Evolutionary conservation across 2,113 vertebrate genomes (phyloP), one percentile per base, ranked within the genome.

Genomic region (Beaufortia kweichowensis): DNA sequence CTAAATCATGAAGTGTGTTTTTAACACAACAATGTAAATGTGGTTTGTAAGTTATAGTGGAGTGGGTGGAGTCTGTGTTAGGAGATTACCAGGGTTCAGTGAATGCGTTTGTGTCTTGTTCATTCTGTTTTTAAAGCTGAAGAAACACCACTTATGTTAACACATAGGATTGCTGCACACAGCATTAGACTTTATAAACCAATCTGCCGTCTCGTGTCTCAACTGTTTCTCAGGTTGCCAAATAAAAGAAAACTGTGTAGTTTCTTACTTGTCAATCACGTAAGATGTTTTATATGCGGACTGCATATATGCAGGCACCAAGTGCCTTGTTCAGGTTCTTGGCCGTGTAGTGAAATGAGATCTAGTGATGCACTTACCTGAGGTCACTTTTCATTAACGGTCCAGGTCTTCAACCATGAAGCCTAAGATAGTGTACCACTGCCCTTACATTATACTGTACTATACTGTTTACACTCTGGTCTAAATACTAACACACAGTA

Each of bases 91-190:
- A 78, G 78, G 64, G 29, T 84, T 82, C 55, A 57, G 70, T 46
- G 53, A 74, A 78, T 62, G 74, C 24, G 50, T 61, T 12, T 71
- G 29, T 41, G 65, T 85, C 79, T 66, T 75, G 14, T 55, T 61
- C 48, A 77, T 76, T 75, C 79, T 81, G 71, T 81, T 82, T 64
- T 81, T 75, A 86, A 91, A 92, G 86, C 87, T 86, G 89, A 90
- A 90, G 88, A 89, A n/a, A n/a, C n/a, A n/a, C n/a, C n/a, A n/a
- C n/a, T n/a, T n/a, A n/a, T n/a, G n/a, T n/a, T n/a, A n/a, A n/a
- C n/a, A n/a, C n/a, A n/a, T n/a, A n/a, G n/a, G n/a, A n/a, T n/a
- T n/a, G n/a, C n/a, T n/a, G n/a, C n/a, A 33, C 31, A 33, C 31
- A 33, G 31, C 31, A 33, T 6, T 33, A 6, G 6, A 35, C 33